Evolutionary conservation across 2,888 invertebrate genomes (phyloP).

Genomic region (Eristalis intricaria): DNA sequence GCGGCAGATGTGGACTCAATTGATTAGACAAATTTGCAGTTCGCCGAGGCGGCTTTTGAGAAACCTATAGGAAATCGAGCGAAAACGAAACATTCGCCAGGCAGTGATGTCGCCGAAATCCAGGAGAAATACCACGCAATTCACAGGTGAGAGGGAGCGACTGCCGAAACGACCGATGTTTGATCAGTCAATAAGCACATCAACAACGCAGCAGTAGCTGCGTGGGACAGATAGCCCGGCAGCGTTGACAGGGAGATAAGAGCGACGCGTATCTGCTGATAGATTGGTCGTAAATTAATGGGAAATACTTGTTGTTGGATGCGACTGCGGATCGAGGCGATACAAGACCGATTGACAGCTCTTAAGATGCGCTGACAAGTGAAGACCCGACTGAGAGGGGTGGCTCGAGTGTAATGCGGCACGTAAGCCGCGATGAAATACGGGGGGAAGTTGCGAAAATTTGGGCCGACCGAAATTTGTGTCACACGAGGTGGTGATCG

Average conservation of each 20-base stretch:
- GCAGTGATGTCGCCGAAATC: not conserved
- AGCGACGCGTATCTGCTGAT: not conserved
- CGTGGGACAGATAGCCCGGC: not conserved
- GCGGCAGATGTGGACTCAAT: not conserved
- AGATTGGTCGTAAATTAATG: not conserved
- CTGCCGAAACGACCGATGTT: not conserved
- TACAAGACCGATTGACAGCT: constrained; percentile 6
- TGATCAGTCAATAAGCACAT: not conserved
- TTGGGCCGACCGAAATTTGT: not conserved
- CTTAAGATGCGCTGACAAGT: not conserved
- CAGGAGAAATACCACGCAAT: not conserved
- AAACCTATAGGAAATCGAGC: not conserved
- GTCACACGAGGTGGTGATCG: not conserved
- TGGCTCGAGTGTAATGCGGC: not conserved
- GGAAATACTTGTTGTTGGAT: not conserved
- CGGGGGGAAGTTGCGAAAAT: not conserved
- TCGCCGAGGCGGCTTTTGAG: not conserved
- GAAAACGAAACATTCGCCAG: not conserved
- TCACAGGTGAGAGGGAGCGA: not conserved
- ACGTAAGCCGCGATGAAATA: not conserved
- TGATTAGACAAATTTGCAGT: not conserved
- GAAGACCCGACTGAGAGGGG: not conserved
- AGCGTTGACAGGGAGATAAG: not conserved
- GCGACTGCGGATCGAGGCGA: not conserved
- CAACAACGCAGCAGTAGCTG: not conserved